phyloP scores from a whole-genome alignment of 2,113 vertebrate species.

The Anoura caudifer region DNA sequence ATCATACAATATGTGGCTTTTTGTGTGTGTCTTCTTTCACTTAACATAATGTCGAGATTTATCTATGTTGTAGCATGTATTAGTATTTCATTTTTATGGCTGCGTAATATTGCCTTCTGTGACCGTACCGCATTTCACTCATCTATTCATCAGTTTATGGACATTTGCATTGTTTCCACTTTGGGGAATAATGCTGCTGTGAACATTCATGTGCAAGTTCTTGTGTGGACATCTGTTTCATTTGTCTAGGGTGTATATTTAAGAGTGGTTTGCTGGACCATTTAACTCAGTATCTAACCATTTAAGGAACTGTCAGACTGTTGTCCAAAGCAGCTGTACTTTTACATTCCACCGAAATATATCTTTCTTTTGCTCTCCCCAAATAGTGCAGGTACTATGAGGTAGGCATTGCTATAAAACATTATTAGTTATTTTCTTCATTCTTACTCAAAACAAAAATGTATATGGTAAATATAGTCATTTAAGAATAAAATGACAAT shows the following conservation, averaged over 20 bases:
- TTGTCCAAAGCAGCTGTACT: background rate
- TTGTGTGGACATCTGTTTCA: background rate
- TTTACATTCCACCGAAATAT: background rate
- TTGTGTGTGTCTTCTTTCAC: conserved; percentile 8
- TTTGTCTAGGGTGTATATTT: background rate
- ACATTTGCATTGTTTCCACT: background rate
- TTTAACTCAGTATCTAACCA: background rate
- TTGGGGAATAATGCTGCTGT: background rate
- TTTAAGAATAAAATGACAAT: background rate
- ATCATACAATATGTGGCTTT: background rate
- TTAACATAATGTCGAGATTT: background rate
- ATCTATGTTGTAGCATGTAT: background rate
- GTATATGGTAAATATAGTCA: background rate
- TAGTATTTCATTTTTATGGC: background rate
- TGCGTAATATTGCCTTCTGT: background rate
- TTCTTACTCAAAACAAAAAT: background rate
- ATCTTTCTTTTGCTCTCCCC: background rate
- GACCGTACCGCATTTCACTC: background rate
- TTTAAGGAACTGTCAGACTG: background rate
- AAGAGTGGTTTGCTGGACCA: background rate
- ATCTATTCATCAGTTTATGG: background rate
- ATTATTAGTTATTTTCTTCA: background rate
- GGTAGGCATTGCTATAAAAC: background rate
- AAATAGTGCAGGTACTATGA: background rate
- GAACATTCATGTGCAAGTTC: background rate